Percentiles rank a stretch among this genome's conserved stretches.
Conservation (phyloP, 2,888 invertebrate genomes). For the Lasius platythorax region DNA sequence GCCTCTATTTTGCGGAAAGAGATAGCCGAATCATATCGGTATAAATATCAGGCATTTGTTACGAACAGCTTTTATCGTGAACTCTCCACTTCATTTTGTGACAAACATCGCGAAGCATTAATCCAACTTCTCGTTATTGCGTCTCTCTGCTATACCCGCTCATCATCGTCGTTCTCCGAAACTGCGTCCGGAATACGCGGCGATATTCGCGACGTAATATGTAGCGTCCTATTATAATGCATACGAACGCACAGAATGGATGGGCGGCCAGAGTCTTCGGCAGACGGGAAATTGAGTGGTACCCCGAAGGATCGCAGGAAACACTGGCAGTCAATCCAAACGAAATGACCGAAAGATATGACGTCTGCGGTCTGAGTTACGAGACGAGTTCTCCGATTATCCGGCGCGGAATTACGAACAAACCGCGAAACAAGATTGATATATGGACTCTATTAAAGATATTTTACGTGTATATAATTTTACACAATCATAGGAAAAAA, state of each 20-base stretch:
- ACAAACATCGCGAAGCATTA: constrained; percentile 22
- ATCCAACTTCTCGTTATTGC: constrained; percentile 52
- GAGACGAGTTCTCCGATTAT: constrained; percentile 30
- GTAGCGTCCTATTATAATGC: constrained; percentile 63
- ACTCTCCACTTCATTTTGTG: constrained; percentile 13
- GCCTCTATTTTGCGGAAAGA: not conserved
- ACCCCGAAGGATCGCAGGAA: constrained; percentile 56
- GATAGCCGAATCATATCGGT: not conserved
- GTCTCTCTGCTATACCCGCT: constrained; percentile 49
- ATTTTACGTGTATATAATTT: not conserved
- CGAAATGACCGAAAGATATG: constrained; percentile 35
- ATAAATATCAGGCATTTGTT: constrained; percentile 23
- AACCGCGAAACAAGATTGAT: constrained; percentile 18
- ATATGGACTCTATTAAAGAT: not conserved
- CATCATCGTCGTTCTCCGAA: constrained; percentile 56
- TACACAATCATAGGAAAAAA: not conserved
- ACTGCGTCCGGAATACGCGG: constrained; percentile 38
- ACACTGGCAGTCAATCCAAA: constrained; percentile 29
- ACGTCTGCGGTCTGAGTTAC: constrained; percentile 29
- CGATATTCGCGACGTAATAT: constrained; percentile 51
- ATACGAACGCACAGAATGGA: constrained; percentile 59
- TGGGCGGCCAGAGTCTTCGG: constrained; percentile 55
- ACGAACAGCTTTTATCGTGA: constrained; percentile 3
- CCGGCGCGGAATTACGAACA: constrained; percentile 4
- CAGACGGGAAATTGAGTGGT: constrained; percentile 65